phyloP scores from a whole-genome alignment of 2,797 vertebrate genomes.

The Luscinia luscinia region DNA sequence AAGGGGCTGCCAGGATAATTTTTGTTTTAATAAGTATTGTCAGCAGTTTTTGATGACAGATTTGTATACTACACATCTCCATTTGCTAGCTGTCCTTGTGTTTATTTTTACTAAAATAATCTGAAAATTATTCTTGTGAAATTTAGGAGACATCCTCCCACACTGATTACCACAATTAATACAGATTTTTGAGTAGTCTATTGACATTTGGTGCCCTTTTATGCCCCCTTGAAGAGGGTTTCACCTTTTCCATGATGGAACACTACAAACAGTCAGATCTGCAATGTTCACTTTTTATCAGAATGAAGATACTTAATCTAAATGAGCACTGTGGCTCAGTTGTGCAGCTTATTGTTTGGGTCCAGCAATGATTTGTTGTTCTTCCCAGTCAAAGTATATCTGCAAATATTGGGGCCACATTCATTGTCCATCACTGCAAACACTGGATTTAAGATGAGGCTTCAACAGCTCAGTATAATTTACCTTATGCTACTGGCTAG shows the following conservation, averaged over 20 bases:
- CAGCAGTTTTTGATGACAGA: background rate
- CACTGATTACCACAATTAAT: background rate
- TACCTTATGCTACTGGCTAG: background rate
- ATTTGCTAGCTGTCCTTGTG: background rate
- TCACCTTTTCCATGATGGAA: background rate
- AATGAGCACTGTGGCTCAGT: background rate
- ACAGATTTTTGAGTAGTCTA: background rate
- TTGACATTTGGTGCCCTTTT: background rate
- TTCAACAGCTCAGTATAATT: background rate
- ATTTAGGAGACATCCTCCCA: background rate
- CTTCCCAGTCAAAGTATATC: background rate
- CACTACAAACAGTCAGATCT: background rate
- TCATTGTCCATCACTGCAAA: background rate
- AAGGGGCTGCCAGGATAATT: background rate
- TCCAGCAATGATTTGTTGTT: background rate
- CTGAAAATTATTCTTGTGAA: background rate
- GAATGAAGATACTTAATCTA: background rate
- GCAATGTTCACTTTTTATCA: background rate
- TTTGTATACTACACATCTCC: background rate
- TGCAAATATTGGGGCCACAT: background rate
- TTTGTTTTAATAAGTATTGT: background rate
- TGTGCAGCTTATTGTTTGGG: background rate
- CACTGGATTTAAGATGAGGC: background rate
- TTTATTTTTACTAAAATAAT: background rate
- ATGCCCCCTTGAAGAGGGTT: background rate